Percentiles rank a stretch among this genome's conserved stretches.
Evolutionary conservation across 2,888 invertebrate genomes (phyloP).

Genomic region (Baronia brevicornis): DNA sequence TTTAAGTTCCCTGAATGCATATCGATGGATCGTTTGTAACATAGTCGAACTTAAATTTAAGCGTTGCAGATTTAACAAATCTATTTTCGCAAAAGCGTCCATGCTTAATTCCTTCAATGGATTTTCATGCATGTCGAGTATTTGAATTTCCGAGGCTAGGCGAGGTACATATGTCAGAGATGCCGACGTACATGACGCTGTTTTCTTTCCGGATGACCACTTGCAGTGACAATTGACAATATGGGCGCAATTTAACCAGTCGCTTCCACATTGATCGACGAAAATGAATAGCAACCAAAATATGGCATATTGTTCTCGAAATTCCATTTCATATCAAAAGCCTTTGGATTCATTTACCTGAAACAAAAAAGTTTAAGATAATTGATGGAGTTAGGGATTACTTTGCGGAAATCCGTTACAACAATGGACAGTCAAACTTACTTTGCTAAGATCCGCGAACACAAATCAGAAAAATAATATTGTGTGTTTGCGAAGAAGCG

Average conservation of each 20-base stretch:
- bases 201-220: constrained; percentile 94
- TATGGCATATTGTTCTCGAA: constrained; percentile 47
- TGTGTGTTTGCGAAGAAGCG: too few species aligned
- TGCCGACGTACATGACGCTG: constrained; percentile 87
- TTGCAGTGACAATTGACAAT: constrained; percentile 87
- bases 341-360: constrained; percentile 38
- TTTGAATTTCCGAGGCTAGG: constrained; percentile 72
- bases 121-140: constrained; percentile 88
- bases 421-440: too few species aligned
- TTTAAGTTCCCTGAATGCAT: constrained; percentile 88
- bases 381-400: too few species aligned
- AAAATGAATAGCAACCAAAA: constrained; percentile 41
- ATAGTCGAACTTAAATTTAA: constrained; percentile 85
- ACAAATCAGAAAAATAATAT: too few species aligned
- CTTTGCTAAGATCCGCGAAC: too few species aligned
- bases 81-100: constrained; percentile 86
- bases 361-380: constrained; percentile 46
- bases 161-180: constrained; percentile 83
- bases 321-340: constrained; percentile 56
- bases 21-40: constrained; percentile 82
- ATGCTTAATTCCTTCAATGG: constrained; percentile 81
- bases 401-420: too few species aligned
- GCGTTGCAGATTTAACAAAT: constrained; percentile 88
- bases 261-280: constrained; percentile 58
- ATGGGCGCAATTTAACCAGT: constrained; percentile 90